Conservation (phyloP, 2,797 vertebrate species). For the Rhinoraja longicauda region DNA sequence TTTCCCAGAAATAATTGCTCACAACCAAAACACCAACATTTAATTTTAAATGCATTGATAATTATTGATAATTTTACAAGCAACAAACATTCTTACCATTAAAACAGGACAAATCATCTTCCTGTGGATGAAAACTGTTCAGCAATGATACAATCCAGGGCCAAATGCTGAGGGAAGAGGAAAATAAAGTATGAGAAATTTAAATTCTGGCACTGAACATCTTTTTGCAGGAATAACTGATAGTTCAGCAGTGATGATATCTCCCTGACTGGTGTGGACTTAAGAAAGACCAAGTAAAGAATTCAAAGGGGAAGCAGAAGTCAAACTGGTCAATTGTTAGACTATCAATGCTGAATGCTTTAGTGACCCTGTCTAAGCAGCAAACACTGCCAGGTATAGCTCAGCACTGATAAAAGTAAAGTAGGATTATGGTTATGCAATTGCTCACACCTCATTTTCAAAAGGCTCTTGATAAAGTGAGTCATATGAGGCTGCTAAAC, state of each 20-base stretch:
- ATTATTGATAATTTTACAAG: background rate
- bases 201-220: background rate
- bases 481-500: too few species aligned
- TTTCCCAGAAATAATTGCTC: background rate
- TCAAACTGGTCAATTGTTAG: background rate
- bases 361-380: background rate
- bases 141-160: slow-evolving; percentile 92
- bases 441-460: background rate
- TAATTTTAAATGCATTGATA: background rate
- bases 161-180: slow-evolving; percentile 74
- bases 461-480: too few species aligned
- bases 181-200: background rate
- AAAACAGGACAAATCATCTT: slow-evolving; percentile 73
- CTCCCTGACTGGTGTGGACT: background rate
- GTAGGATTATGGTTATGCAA: background rate
- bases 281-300: background rate
- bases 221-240: background rate
- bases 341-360: background rate
- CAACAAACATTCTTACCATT: slow-evolving; percentile 65
- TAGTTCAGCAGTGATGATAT: background rate
- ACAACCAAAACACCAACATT: background rate
- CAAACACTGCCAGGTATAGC: background rate
- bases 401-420: background rate
- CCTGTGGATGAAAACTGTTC: slow-evolving; percentile 88
- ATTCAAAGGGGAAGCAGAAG: background rate